A percentile compares a stretch with the other conserved stretches of the same genome.
Evolutionary conservation across 2,113 vertebrate genomes (phyloP).

Genomic region (Dipodomys ordii): DNA sequence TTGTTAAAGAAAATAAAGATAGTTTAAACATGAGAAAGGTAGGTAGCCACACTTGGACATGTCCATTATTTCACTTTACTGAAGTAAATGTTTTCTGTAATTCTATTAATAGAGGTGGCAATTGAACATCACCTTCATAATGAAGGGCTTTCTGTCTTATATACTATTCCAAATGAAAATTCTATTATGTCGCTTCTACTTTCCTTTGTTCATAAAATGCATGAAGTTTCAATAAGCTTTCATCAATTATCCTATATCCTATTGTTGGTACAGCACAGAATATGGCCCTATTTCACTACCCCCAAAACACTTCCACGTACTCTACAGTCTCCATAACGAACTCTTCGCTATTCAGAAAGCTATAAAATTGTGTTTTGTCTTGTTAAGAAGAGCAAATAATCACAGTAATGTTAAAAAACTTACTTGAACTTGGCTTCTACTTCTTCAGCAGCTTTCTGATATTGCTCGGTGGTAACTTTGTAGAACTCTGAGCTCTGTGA

Average conservation of each 20-base stretch:
- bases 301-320: neutral
- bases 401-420: conserved; percentile 70
- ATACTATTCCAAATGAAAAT: conserved; percentile 63
- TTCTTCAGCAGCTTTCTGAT: conserved; percentile 93
- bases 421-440: conserved; percentile 96
- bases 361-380: neutral
- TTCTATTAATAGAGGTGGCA: conserved; percentile 64
- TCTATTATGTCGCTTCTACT: neutral
- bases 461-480: conserved; percentile 96
- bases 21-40: conserved; percentile 55
- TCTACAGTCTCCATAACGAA: neutral
- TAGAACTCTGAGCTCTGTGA: conserved; percentile 95
- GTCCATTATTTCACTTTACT: neutral
- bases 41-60: conserved; percentile 30
- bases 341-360: neutral
- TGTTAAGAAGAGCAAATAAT: neutral
- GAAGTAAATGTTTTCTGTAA: conserved; percentile 45
- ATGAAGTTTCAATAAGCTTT: neutral
- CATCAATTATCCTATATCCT: neutral
- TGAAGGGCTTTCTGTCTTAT: neutral
- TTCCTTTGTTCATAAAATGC: conserved; percentile 52
- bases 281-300: neutral
- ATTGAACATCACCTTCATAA: conserved; percentile 76
- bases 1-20: conserved; percentile 41
- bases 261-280: neutral